phyloP scores from a whole-genome alignment of 2,113 vertebrate species.

The Climacteris rufus region DNA sequence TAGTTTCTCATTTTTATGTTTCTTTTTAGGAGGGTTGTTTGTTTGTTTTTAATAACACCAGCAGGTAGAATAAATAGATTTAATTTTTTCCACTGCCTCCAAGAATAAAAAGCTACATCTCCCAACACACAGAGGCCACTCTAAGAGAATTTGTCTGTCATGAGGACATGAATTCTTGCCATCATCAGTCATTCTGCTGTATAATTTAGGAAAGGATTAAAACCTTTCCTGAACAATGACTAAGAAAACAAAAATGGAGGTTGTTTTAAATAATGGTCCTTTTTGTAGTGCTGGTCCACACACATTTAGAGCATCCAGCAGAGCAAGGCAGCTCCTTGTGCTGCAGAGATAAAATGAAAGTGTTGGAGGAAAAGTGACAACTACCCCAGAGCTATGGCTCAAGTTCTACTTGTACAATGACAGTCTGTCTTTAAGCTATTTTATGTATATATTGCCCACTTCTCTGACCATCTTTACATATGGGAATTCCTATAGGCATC shows the following conservation, averaged over 20 bases:
- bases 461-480: background rate
- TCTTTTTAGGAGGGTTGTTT: background rate
- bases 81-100: background rate
- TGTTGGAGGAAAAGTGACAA: background rate
- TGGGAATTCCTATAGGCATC: background rate
- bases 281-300: background rate
- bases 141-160: background rate
- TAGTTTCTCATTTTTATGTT: background rate
- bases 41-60: background rate
- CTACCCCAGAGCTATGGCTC: background rate
- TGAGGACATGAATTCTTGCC: background rate
- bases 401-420: background rate
- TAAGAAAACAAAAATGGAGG: background rate
- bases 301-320: rapidly evolving
- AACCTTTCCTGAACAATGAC: background rate
- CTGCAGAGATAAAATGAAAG: background rate
- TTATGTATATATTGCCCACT: background rate
- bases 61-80: background rate
- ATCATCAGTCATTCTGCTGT: background rate
- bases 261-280: background rate
- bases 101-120: background rate
- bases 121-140: background rate
- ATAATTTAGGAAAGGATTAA: background rate
- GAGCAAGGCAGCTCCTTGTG: background rate
- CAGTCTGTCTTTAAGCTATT: background rate